Evolutionary conservation across 1,140 invertebrate genomes (phyloP).

Genomic region (Macrobrachium rosenbergii): DNA sequence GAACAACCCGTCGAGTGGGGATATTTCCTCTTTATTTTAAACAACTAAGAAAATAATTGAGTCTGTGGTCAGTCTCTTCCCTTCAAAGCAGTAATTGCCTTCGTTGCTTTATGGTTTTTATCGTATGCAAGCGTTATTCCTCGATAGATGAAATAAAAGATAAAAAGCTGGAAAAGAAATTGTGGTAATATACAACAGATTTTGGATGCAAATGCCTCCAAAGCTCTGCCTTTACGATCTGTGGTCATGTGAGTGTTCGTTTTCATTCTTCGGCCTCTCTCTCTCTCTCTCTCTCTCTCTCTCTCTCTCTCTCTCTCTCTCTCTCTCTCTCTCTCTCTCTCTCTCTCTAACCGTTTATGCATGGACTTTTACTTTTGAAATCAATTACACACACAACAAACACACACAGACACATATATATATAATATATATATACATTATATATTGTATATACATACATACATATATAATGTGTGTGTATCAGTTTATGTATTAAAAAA

Average conservation of each 20-base stretch:
- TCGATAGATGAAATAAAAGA: slow-evolving; percentile 21
- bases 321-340: not conserved
- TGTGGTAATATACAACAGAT: not conserved
- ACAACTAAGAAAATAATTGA: too few relatives aligned
- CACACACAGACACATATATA: too few relatives aligned
- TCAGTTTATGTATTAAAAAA: not conserved
- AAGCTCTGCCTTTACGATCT: not conserved
- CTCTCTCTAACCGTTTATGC: too few relatives aligned
- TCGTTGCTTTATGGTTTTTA: not conserved
- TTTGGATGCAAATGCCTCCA: not conserved
- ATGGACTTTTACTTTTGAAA: too few relatives aligned
- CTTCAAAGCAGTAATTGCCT: too few relatives aligned
- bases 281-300: not conserved
- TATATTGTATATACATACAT: not conserved
- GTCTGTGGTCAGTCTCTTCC: too few relatives aligned
- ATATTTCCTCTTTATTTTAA: too few relatives aligned
- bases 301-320: not conserved
- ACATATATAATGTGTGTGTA: not conserved
- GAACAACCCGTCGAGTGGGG: too few relatives aligned
- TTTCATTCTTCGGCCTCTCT: not conserved
- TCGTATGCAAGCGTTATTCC: not conserved
- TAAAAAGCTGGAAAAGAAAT: not conserved
- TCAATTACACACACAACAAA: too few relatives aligned
- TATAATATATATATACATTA: not conserved
- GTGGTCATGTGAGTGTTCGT: not conserved